Evolutionary conservation across 1,140 invertebrate species (phyloP).

Genomic region (Drosophila hydei): DNA sequence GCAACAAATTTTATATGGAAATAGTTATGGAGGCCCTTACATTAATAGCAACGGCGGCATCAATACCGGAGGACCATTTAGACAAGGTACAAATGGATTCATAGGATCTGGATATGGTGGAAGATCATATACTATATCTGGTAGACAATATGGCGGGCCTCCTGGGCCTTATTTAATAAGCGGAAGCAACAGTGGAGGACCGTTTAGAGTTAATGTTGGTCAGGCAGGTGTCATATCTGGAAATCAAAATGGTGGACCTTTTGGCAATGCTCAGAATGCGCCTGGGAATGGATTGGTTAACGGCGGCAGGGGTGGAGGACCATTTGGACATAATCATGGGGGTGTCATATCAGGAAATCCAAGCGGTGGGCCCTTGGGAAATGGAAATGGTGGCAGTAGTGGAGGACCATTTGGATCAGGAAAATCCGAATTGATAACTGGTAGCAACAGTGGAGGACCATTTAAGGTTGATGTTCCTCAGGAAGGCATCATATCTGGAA

Average conservation of each 20-base stretch:
- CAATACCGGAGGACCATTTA: not conserved
- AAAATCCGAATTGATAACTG: too few relatives aligned
- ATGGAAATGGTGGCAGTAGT: not conserved
- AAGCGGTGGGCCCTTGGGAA: not conserved
- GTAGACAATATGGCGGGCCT: not conserved
- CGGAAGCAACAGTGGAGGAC: not conserved
- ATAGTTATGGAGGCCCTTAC: not conserved
- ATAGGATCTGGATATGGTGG: too few relatives aligned
- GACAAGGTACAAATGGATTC: not conserved
- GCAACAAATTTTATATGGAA: not conserved
- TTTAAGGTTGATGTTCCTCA: not conserved
- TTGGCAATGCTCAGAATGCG: too few relatives aligned
- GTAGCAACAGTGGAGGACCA: not conserved
- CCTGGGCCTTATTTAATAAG: not conserved
- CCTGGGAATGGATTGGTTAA: too few relatives aligned
- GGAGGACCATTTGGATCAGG: slow-evolving; percentile 11
- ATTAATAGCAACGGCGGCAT: not conserved
- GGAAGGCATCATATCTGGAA: not conserved
- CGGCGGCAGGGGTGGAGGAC: not conserved
- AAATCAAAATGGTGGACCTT: not conserved
- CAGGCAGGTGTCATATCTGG: not conserved
- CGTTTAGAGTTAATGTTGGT: not conserved
- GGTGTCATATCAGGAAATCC: not conserved
- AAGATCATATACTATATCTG: too few relatives aligned
- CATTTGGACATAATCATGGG: not conserved